Evolutionary conservation across 2,888 invertebrate genomes (phyloP).

Genomic region (Athrips mouffetella): DNA sequence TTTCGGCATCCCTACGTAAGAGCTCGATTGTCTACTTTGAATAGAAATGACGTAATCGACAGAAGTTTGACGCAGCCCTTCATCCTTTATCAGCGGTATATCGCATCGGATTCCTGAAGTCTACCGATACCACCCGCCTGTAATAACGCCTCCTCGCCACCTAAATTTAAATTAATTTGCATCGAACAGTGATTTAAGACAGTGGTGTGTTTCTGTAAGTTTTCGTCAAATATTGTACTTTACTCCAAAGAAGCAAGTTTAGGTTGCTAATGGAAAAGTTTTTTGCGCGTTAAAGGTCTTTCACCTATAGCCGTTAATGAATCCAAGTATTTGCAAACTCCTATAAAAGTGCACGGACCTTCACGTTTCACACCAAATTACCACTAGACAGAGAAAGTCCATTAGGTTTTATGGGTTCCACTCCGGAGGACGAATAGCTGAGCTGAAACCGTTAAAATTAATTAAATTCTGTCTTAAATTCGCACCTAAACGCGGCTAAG

Average conservation of each 20-base stretch:
- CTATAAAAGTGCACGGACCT: slow-evolving; percentile 53
- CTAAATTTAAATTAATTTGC: slow-evolving; percentile 17
- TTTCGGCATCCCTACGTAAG: slow-evolving; percentile 40
- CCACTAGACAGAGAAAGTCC: slow-evolving; percentile 73
- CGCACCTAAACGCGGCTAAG: slow-evolving; percentile 52
- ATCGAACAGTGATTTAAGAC: slow-evolving; percentile 16
- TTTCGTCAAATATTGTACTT: neutral
- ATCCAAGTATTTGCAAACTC: slow-evolving; percentile 44
- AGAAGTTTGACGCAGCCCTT: slow-evolving; percentile 51
- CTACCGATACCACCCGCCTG: slow-evolving; percentile 16
- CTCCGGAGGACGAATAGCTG: slow-evolving; percentile 63
- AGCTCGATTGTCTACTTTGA: slow-evolving; percentile 50
- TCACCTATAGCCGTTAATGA: slow-evolving; percentile 15
- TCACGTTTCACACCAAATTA: slow-evolving; percentile 57
- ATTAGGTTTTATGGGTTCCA: slow-evolving; percentile 72
- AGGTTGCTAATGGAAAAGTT: neutral
- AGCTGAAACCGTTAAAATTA: slow-evolving; percentile 63
- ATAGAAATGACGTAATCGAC: slow-evolving; percentile 59
- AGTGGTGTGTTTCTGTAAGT: neutral
- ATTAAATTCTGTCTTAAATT: slow-evolving; percentile 60
- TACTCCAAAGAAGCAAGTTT: neutral
- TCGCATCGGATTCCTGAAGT: slow-evolving; percentile 32
- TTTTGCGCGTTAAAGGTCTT: slow-evolving; percentile 18
- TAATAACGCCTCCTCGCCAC: neutral
- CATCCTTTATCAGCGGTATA: slow-evolving; percentile 44